Evolutionary conservation across 2,113 vertebrate species (phyloP), one percentile per base, ranked within the genome.

Genomic region (Paratilapia polleni): DNA sequence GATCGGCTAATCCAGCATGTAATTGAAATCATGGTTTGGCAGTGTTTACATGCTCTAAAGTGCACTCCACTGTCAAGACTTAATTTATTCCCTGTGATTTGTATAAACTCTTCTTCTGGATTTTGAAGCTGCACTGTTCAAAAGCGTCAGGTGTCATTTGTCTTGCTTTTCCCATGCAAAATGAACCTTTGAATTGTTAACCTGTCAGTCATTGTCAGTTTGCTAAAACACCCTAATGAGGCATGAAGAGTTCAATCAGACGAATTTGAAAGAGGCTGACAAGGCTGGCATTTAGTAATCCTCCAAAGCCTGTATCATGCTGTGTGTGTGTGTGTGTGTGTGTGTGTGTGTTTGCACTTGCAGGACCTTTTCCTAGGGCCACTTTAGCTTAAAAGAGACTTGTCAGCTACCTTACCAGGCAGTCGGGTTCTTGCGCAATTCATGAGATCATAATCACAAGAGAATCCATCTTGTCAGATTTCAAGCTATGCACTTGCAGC

Each of bases 281-380:
- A 90, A 73, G 76, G 81, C 68, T 90, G 91, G 78, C 86, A 88
- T 92, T 91, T 89, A 84, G 66, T 83, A 82, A 85, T 86, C 73
- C 66, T 77, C 82, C 47, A 80, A 73, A 89, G 66, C 73, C 74
- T 66, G n/a, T 60, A 11, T 77, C 82, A 88, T 41, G 73, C 74
- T 75, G 81, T 26, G 88, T 83, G 63, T 63, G 58, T 82, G 74
- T 78, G 68, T 64, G 14, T 64, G 56, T 26, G 86, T 80, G 63
- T 63, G 58, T 82, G 74, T 78, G 60, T 66, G 22, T 73, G 70
- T 57, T 28, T 58, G 28, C 57, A 58, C 59, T 47, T 75, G 77
- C 15, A 22, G 10, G 56, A 58, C 79, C 12, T 80, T 83, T 79
- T 87, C 56, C 73, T 57, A 3, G 24, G 58, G 64, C 75, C 54